Evolutionary conservation across 2,797 vertebrate species (phyloP), one percentile per base, ranked within the genome.

Genomic region (Myotis myotis): DNA sequence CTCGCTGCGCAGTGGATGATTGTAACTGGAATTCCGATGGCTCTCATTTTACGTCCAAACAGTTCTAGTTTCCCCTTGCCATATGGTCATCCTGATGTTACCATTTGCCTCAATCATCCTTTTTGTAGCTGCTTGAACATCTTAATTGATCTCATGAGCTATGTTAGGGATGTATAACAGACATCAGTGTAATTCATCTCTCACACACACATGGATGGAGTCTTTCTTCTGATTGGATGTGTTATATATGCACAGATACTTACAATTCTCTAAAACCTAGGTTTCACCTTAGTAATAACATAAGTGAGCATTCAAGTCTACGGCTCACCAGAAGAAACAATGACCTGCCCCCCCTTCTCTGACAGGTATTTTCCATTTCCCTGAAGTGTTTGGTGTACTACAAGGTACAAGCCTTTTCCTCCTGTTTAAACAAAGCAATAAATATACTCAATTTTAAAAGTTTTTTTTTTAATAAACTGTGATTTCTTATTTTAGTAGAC

Each of bases 111-210:
- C 98, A 98, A 98, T 98, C 98, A 98, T 98, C 98, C 98, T 98
- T 98, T 98, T 98, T 98, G 98, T 98, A 98, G 98, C 97, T 98
- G 98, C 97, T 98, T 98, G 98, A 98, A 97, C 98, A 95, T 98
- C 98, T 98, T 98, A 98, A 98, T 98, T 98, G 98, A 98, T 98
- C 98, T 98, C 98, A 94, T 98, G 98, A 98, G 98, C 98, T 98
- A 97, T 90, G 98, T 97, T 98, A 98, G 98, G 97, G 98, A 98
- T 98, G 98, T 98, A 98, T 97, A 98, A 95, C 98, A 97, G 98
- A 88, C 97, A 81, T 97, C 72, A 17, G 93, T 71, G 96, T 96
- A 96, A 97, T 98, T 98, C 95, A 96, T 98, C 97, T 98, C 98
- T 57, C 71, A 86, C 89, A 96, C 96, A 95, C 64, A 78, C 47